Conservation (phyloP, 2,888 invertebrate genomes). For the Heliconius charithonia region DNA sequence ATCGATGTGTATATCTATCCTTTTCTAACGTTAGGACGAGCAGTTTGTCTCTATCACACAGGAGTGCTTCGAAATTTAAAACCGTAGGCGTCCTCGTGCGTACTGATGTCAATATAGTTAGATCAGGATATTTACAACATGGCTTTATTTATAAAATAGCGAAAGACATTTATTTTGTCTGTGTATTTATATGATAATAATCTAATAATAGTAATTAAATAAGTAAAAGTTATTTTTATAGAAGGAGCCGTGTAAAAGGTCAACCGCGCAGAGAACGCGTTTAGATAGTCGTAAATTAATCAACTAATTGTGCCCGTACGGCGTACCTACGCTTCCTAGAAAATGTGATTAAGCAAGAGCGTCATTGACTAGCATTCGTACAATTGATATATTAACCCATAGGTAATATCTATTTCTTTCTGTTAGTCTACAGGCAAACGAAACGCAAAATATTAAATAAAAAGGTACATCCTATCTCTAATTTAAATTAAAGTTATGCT, state of each 20-base stretch:
- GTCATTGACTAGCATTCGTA: conserved; percentile 19
- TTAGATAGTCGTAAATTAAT: conserved; percentile 31
- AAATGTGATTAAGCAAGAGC: conserved; percentile 28
- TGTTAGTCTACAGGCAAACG: neutral
- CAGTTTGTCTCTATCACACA: conserved; percentile 61
- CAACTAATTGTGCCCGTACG: conserved; percentile 32
- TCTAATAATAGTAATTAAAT: neutral
- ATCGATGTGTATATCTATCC: conserved; percentile 70
- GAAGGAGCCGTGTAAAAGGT: conserved; percentile 9
- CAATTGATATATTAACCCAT: conserved; percentile 15
- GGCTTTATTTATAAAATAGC: conserved; percentile 39
- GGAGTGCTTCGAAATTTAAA: conserved; percentile 75
- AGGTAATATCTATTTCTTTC: neutral
- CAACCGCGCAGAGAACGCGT: neutral
- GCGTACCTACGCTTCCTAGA: conserved; percentile 28
- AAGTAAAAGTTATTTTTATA: neutral
- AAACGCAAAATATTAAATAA: neutral
- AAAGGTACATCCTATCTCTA: neutral
- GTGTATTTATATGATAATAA: conserved; percentile 7
- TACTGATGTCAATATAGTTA: conserved; percentile 63
- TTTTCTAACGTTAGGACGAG: conserved; percentile 51
- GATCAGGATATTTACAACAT: conserved; percentile 42
- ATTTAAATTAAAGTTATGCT: neutral
- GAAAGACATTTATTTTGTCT: conserved; percentile 8
- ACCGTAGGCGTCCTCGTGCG: conserved; percentile 78